Evolutionary conservation across 1,140 invertebrate species (phyloP).

Genomic region (Odontomachus brunneus): DNA sequence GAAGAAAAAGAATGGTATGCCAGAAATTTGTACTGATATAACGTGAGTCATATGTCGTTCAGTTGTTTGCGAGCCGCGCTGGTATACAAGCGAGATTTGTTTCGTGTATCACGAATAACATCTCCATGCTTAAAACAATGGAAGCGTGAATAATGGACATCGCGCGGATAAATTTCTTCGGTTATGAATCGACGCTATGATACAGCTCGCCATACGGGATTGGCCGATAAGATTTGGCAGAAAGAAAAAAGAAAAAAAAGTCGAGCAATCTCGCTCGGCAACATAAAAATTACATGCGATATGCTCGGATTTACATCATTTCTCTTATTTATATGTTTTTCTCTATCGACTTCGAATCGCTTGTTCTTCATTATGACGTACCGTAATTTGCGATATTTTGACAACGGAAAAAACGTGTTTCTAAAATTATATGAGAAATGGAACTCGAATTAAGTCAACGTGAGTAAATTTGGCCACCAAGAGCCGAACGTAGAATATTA

Average conservation of each 20-base stretch:
- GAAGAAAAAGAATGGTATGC: conserved; percentile 25
- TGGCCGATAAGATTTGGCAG: not conserved
- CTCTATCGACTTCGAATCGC: not conserved
- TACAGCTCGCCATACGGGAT: not conserved
- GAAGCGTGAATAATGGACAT: conserved; percentile 32
- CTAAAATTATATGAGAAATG: too few species aligned
- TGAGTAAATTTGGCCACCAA: too few species aligned
- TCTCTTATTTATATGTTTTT: not conserved
- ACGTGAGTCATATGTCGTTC: not conserved
- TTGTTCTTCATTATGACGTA: too few species aligned
- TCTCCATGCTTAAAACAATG: conserved; percentile 54
- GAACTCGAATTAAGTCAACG: not conserved
- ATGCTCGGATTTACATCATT: not conserved
- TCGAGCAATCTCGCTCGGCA: not conserved
- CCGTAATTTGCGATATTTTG: too few species aligned
- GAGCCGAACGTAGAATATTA: too few species aligned
- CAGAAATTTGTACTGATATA: conserved; percentile 19
- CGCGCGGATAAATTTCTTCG: conserved; percentile 38
- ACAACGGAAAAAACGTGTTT: too few species aligned
- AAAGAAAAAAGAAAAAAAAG: too few species aligned
- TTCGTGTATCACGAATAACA: conserved; percentile 65
- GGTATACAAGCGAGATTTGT: conserved; percentile 62
- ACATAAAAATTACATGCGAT: not conserved
- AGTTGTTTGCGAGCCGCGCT: conserved; percentile 5
- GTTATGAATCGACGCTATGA: conserved; percentile 8